Evolutionary conservation across 2,797 vertebrate species (phyloP).

Genomic region (Lateolabrax maculatus): DNA sequence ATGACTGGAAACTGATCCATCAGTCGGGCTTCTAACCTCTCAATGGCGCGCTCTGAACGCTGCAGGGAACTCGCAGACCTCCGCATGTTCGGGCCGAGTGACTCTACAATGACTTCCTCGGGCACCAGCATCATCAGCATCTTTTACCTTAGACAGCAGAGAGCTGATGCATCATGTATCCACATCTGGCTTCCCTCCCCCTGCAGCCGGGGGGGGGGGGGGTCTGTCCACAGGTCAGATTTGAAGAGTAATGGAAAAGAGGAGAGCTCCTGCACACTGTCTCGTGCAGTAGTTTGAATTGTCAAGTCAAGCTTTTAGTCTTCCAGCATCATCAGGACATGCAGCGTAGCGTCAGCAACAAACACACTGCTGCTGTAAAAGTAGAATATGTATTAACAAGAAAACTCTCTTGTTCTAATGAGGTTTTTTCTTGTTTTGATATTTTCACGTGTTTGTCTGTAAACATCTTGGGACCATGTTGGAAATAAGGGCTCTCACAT

Average conservation of each 20-base stretch:
- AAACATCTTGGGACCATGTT: not conserved
- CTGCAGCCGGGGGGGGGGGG: not conserved
- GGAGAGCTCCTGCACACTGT: not conserved
- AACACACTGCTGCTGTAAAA: not conserved
- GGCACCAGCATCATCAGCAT: slow-evolving; percentile 35
- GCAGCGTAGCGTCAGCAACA: not conserved
- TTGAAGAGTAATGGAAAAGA: not conserved
- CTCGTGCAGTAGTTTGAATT: not conserved
- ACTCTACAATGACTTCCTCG: slow-evolving; percentile 11
- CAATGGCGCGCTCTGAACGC: not conserved
- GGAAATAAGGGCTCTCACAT: not conserved
- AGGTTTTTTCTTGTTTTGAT: not conserved
- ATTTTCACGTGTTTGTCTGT: not conserved
- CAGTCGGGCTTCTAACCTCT: not conserved
- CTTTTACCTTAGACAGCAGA: slow-evolving; percentile 24
- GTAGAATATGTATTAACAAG: not conserved
- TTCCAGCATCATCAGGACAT: not conserved
- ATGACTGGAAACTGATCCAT: not conserved
- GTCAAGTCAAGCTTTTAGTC: not conserved
- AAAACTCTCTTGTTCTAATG: not conserved
- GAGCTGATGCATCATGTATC: slow-evolving; percentile 38
- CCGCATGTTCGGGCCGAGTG: slow-evolving; percentile 10
- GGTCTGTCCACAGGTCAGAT: not conserved
- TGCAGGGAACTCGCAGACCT: not conserved
- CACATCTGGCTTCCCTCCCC: slow-evolving; percentile 32